phyloP scores from a whole-genome alignment of 2,888 invertebrate species.

The Neoitamus cyanurus region DNA sequence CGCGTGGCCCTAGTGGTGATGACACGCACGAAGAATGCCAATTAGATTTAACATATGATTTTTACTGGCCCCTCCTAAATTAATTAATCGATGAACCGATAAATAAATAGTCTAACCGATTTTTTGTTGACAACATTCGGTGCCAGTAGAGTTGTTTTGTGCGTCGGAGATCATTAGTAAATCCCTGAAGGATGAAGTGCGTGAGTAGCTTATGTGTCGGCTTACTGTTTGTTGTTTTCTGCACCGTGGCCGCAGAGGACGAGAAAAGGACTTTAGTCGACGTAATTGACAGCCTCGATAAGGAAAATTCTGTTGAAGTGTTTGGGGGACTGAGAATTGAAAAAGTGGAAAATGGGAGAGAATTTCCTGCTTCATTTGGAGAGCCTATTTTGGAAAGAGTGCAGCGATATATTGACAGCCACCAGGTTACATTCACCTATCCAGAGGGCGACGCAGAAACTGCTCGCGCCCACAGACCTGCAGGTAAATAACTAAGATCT shows the following conservation, averaged over 20 bases:
- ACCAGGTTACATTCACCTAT: conserved; percentile 67
- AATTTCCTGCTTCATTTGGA: conserved; percentile 59
- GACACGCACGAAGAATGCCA: neutral
- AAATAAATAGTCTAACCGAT: conserved; percentile 50
- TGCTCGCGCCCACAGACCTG: neutral
- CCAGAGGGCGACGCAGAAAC: conserved; percentile 59
- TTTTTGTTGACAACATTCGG: conserved; percentile 58
- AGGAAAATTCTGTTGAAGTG: conserved; percentile 63
- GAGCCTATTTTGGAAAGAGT: conserved; percentile 68
- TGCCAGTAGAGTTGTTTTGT: conserved; percentile 27
- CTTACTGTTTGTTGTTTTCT: conserved; percentile 11
- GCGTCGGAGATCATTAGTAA: neutral
- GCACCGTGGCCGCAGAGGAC: conserved; percentile 55
- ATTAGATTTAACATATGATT: neutral
- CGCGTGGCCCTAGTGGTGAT: neutral
- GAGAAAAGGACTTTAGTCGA: conserved; percentile 66
- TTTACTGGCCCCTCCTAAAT: neutral
- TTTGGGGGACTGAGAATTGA: conserved; percentile 66
- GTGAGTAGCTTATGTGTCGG: neutral
- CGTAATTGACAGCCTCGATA: conserved; percentile 67
- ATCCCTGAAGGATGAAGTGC: neutral
- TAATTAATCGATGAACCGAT: conserved; percentile 33
- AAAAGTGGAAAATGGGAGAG: conserved; percentile 61
- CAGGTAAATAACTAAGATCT: conserved; percentile 8
- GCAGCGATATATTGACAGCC: conserved; percentile 67